Evolutionary conservation across 2,888 invertebrate species (phyloP), one percentile per base, ranked within the genome.

Genomic region (Augiades crinisus): DNA sequence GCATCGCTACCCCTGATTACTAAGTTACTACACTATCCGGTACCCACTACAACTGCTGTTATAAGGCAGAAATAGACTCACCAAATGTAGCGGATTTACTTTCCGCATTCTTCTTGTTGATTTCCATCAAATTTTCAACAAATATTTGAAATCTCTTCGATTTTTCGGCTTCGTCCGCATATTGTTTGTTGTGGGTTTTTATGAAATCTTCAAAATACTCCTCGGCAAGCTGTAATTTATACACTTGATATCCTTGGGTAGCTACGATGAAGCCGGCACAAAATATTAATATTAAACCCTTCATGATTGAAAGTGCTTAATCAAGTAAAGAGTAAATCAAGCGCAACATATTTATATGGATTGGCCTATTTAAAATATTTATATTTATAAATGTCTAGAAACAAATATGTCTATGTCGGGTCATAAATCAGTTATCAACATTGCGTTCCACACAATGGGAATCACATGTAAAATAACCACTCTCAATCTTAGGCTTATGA

Each of bases 121-220:
- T 33, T 1, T 17, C 1, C 19, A 34, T 17, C 6, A 49, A 41
- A 41, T 41, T 49, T 4, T 24, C 4, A n/a, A 34, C 34, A 10
- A 49, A 49, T 24, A 49, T 49, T 16, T 41, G 24, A 8, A 49
- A 41, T 5, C 49, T 34, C 49, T 19, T n/a, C 4, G 6, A 16
- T 19, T 49, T 41, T 6, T 49, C 49, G 2, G 5, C 24, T 34
- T 41, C 41, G 17, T 24, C 8, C 0, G n/a, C 12, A n/a, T 49
- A 49, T 2, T 34, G 10, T 24, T 49, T 49, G 6, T 49, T 12
- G 34, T 33, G n/a, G 2, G 41, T 27, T 5, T 6, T 19, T n/a
- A 49, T 41, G 13, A 49, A 49, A 1, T 49, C 41, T 6, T 34
- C 24, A 41, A 49, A 49, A 7, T n/a, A 34, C 3, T 7, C n/a